These are phyloP conservation scores for Hycleus cichorii DNA, from an alignment of 1,140 invertebrate genomes.

Conservation along the genomic window DNA sequence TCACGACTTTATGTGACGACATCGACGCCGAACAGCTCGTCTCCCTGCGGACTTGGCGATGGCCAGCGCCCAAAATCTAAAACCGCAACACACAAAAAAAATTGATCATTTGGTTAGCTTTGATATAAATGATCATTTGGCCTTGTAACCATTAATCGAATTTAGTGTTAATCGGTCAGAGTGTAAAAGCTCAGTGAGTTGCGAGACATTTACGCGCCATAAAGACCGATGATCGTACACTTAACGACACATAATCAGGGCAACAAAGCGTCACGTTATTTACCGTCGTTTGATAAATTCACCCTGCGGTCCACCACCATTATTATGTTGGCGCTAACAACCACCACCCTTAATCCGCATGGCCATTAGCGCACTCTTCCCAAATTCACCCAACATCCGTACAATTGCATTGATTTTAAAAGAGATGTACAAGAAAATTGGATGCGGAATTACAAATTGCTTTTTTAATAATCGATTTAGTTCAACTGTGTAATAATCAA, in stretches of 20 bases:
- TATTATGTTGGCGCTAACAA: too few species aligned
- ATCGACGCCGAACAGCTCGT: neutral
- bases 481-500: conserved; percentile 18
- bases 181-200: neutral
- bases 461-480: too few species aligned
- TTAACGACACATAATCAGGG: conserved; percentile 26
- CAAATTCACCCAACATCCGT: too few species aligned
- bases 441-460: too few species aligned
- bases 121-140: neutral
- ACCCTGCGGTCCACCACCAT: conserved; percentile 13
- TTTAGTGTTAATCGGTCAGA: conserved; percentile 13
- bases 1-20: conserved; percentile 26
- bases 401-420: too few species aligned
- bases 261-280: conserved; percentile 25
- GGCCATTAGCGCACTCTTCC: too few species aligned
- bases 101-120: too few species aligned
- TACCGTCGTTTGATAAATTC: conserved; percentile 23
- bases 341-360: too few species aligned
- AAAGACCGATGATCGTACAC: conserved; percentile 26
- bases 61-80: too few species aligned
- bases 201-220: conserved; percentile 24
- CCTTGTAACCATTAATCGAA: conserved; percentile 6
- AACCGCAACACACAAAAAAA: too few species aligned
- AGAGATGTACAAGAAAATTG: too few species aligned
- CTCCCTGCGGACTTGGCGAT: too few species aligned